Conservation (phyloP, 2,888 invertebrate genomes). For the Pediacus dermestoides region DNA sequence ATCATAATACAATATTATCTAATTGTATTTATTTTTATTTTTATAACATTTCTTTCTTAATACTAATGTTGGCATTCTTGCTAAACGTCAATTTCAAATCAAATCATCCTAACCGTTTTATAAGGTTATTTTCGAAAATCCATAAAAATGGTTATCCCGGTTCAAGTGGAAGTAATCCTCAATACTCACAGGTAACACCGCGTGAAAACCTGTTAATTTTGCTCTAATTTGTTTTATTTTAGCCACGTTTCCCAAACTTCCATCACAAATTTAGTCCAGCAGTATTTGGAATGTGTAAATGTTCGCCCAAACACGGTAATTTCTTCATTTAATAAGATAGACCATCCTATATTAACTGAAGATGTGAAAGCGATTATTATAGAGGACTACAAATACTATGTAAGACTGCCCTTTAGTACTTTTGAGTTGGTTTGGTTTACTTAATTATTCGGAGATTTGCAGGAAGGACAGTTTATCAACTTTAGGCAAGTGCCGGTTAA, state of each 20-base stretch:
- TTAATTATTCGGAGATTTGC: neutral
- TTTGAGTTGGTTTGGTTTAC: too few species aligned
- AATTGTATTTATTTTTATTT: too few species aligned
- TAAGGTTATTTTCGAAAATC: too few species aligned
- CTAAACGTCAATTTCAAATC: too few species aligned
- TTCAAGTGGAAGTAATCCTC: constrained; percentile 37
- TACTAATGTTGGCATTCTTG: too few species aligned
- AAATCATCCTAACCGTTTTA: too few species aligned
- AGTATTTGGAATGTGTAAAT: constrained; percentile 33
- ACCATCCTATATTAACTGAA: constrained; percentile 30
- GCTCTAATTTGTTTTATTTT: constrained; percentile 13
- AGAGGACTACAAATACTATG: constrained; percentile 31
- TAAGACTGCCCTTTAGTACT: too few species aligned
- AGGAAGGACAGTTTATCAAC: neutral
- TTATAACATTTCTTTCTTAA: too few species aligned
- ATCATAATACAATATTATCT: too few species aligned
- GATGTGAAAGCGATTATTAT: constrained; percentile 40
- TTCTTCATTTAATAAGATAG: constrained; percentile 32
- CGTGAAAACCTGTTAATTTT: constrained; percentile 4
- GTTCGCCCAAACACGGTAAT: constrained; percentile 37
- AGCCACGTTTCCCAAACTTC: constrained; percentile 20
- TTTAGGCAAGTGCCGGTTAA: constrained; percentile 23
- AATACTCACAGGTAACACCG: constrained; percentile 31
- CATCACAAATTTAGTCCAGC: constrained; percentile 32
- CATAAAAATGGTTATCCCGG: constrained; percentile 17